A percentile compares a stretch with the other conserved stretches of the same genome.
Conservation (phyloP, 2,888 invertebrate species). For the Oithona nana region DNA sequence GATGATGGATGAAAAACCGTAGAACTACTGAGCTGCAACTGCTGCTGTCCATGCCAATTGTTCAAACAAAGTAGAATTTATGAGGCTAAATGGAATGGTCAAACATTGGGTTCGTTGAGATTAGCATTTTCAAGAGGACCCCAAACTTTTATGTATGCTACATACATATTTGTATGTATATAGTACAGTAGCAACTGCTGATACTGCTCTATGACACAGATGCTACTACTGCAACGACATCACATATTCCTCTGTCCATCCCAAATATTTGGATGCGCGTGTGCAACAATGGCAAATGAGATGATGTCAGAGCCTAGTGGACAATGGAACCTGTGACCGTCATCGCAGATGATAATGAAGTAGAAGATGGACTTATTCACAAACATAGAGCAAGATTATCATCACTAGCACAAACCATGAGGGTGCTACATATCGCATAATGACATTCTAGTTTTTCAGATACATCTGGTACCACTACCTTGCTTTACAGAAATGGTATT, state of each 20-base stretch:
- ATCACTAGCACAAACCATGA: too few relatives aligned
- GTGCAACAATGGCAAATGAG: neutral
- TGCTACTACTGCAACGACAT: neutral
- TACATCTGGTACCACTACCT: too few relatives aligned
- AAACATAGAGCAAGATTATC: neutral
- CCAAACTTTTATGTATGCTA: neutral
- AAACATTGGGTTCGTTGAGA: neutral
- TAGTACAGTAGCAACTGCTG: too few relatives aligned
- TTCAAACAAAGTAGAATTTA: neutral
- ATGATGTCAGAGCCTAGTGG: too few relatives aligned
- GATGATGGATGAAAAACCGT: neutral
- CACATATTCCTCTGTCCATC: neutral
- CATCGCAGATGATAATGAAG: neutral
- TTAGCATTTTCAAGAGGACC: neutral
- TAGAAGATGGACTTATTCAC: neutral
- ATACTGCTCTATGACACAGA: neutral
- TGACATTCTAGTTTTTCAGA: too few relatives aligned
- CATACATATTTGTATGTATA: too few relatives aligned
- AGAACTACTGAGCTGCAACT: too few relatives aligned
- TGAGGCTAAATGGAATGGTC: neutral
- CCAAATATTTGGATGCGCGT: neutral
- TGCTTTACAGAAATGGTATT: too few relatives aligned
- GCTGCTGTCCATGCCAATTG: neutral
- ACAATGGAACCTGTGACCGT: neutral
- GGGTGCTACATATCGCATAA: too few relatives aligned